phyloP scores from a whole-genome alignment of 2,113 vertebrate species.

The Pycnonotus jocosus region DNA sequence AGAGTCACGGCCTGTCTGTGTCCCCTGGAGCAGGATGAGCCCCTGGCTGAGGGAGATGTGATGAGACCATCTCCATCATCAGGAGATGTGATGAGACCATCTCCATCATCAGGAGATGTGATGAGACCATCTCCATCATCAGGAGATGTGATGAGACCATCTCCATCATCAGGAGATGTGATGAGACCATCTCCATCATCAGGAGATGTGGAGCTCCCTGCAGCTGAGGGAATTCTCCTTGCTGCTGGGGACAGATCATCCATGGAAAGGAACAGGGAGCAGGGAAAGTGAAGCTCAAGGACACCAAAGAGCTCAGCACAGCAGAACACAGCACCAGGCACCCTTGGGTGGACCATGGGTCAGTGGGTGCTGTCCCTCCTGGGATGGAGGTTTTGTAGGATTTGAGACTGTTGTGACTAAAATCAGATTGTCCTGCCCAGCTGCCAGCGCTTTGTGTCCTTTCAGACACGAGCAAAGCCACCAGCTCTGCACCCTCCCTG shows the following conservation, averaged over 20 bases:
- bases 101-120: not conserved
- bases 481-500: not conserved
- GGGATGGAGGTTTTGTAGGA: not conserved
- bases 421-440: not conserved
- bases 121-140: not conserved
- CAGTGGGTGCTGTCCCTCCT: not conserved
- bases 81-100: not conserved
- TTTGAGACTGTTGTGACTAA: not conserved
- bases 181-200: not conserved
- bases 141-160: not conserved
- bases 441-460: not conserved
- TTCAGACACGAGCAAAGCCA: not conserved
- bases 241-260: not conserved
- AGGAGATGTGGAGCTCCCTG: not conserved
- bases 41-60: not conserved
- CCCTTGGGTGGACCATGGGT: accelerated
- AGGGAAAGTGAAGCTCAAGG: not conserved
- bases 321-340: not conserved
- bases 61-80: not conserved
- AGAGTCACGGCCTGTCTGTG: not conserved
- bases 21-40: not conserved
- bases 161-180: not conserved
- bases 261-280: not conserved
- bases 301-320: not conserved
- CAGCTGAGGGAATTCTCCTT: not conserved